Evolutionary conservation across 2,888 invertebrate species (phyloP).

Genomic region (Dorcus hopei): DNA sequence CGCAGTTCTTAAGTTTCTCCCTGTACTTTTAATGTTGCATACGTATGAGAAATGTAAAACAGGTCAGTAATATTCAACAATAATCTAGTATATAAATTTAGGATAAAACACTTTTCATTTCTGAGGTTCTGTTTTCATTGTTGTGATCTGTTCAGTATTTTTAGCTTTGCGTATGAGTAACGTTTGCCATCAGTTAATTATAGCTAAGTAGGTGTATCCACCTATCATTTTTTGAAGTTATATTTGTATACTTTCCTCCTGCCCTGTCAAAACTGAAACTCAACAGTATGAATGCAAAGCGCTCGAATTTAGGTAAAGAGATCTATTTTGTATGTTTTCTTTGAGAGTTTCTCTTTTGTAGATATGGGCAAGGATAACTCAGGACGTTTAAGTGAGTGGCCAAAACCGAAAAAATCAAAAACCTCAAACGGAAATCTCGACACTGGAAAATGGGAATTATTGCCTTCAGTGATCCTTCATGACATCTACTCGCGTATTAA

Average conservation of each 20-base stretch:
- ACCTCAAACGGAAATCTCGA: conserved; percentile 31
- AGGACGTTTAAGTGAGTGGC: conserved; percentile 41
- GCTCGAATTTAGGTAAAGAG: no score
- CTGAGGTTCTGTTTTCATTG: not conserved
- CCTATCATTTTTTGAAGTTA: no score
- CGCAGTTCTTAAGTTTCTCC: conserved; percentile 21
- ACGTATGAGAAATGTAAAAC: conserved; percentile 24
- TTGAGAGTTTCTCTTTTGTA: conserved; percentile 20
- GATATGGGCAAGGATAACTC: conserved; percentile 43
- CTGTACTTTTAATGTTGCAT: conserved; percentile 24
- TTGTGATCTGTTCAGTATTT: not conserved
- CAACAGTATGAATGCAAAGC: no score
- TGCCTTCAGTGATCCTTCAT: conserved; percentile 45
- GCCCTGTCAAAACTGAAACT: no score
- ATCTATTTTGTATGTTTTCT: no score
- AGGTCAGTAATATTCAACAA: conserved; percentile 10
- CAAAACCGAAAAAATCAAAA: conserved; percentile 47
- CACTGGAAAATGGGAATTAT: conserved; percentile 41
- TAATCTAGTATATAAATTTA: not conserved
- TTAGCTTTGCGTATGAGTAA: conserved; percentile 7
- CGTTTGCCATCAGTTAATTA: not conserved
- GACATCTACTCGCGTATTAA: conserved; percentile 44
- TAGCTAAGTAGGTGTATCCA: not conserved
- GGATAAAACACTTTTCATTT: not conserved
- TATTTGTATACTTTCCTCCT: no score